Base-by-base conservation (phyloP, 2,113 vertebrate genomes). In the Pithys albifrons region DNA sequence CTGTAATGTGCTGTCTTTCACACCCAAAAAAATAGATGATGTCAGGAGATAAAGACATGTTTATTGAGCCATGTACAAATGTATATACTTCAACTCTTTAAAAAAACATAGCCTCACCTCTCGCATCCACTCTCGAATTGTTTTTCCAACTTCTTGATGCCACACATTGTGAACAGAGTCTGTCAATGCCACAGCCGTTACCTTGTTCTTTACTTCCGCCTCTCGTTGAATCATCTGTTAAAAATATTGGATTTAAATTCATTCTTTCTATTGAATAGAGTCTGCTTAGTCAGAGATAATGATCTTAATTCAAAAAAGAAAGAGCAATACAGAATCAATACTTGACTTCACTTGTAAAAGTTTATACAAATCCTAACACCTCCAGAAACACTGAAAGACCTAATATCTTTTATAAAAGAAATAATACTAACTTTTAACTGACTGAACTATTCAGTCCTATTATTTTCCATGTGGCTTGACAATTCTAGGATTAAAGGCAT, bases 101-200 rank as follows among this genome's bases (percentile, higher is more conserved):
- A 54, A 67, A 84, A 87, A 84, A 58, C 10, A 29, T 8, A 11
- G 65, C 55, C 97, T 98, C 97, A 99, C 99, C 99, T 99, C 98
- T 98, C 99, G 98, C 98, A 99, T 99, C 99, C 99, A 99, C 67
- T 99, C 99, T 93, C 98, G 98, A 81, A 99, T 98, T 69, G 98
- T 98, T 98, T 99, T 99, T 96, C 98, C 99, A 95, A 97, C 99
- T 95, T 99, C 99, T 97, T 99, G 99, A 88, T 99, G 99, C 99
- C 99, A 99, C 96, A 99, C 98, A 87, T 99, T 99, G 97, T 99
- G 99, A 98, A 99, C 98, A 16, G 99, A 99, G 98, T 99, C 99
- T 61, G 99, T 99, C 97, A 99, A 97, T 51, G 99, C 99, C 96
- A 99, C 99, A 37, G 99, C 99, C 85, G 98, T 98, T 95, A 99